phyloP scores from a whole-genome alignment of 1,140 invertebrate species.

The Drosophila littoralis region DNA sequence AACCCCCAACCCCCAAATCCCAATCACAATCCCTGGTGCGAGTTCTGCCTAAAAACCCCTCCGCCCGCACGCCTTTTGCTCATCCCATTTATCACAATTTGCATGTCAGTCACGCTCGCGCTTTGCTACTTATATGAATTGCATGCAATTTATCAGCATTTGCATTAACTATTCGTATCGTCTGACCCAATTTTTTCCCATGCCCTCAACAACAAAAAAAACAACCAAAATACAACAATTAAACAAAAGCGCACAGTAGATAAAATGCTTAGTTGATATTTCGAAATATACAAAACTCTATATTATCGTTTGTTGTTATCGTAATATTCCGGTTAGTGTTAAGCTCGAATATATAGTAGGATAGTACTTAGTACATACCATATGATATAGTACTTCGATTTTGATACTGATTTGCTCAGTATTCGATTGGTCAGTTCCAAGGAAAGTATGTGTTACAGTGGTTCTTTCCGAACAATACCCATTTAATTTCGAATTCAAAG shows the following conservation, averaged over 20 bases:
- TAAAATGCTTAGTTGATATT: too few species aligned
- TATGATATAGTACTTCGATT: too few species aligned
- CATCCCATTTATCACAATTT: slow-evolving; percentile 75
- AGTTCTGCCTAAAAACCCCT: neutral
- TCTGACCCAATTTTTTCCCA: slow-evolving; percentile 53
- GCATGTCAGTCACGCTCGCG: slow-evolving; percentile 72
- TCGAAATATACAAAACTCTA: too few species aligned
- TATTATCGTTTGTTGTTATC: too few species aligned
- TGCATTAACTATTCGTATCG: slow-evolving; percentile 40
- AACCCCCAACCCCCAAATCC: neutral
- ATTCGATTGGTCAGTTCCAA: too few species aligned
- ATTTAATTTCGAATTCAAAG: too few species aligned
- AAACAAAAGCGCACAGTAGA: slow-evolving; percentile 3
- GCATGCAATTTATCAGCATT: slow-evolving; percentile 75
- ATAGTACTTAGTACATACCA: too few species aligned
- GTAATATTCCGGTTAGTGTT: too few species aligned
- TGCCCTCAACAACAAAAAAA: neutral
- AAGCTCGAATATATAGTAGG: too few species aligned
- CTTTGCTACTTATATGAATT: slow-evolving; percentile 65
- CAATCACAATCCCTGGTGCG: neutral
- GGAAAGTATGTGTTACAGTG: too few species aligned
- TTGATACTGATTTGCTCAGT: too few species aligned
- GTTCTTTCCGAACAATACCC: too few species aligned
- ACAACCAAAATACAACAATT: slow-evolving; percentile 4
- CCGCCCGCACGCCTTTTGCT: neutral